A percentile compares a stretch with the other conserved stretches of the same genome.
Conservation (phyloP, 1,140 invertebrate genomes). For the Trichonephila inaurata region DNA sequence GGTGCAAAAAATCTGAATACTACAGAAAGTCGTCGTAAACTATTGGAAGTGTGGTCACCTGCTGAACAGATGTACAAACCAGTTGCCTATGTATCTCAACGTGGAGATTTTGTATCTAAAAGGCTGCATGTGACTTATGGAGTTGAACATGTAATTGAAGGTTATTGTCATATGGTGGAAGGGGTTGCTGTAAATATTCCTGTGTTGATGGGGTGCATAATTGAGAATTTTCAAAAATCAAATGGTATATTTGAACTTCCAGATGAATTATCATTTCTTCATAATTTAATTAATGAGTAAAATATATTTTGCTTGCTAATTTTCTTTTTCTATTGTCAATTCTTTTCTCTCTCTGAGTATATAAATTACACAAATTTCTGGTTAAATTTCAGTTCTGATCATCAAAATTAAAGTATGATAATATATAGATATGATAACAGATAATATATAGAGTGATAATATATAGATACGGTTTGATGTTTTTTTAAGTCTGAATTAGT, state of each 20-base stretch:
- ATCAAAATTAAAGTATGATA: too few species aligned
- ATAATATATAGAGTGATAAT: too few species aligned
- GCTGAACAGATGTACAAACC: background rate
- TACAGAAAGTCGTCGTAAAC: conserved; percentile 27
- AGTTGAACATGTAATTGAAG: conserved; percentile 14
- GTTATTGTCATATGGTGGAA: conserved; percentile 52
- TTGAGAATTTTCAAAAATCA: conserved; percentile 54
- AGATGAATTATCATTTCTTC: background rate
- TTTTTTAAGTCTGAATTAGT: too few species aligned
- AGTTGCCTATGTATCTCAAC: conserved; percentile 8
- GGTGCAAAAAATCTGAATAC: background rate
- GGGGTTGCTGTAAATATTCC: conserved; percentile 56
- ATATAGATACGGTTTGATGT: too few species aligned
- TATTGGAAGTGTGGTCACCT: conserved; percentile 63
- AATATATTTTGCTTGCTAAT: background rate
- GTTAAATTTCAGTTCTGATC: too few species aligned
- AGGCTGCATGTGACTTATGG: conserved; percentile 55
- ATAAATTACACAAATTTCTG: too few species aligned
- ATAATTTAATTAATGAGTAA: background rate
- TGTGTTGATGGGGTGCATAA: conserved; percentile 50
- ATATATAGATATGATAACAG: too few species aligned
- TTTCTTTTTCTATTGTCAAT: too few species aligned
- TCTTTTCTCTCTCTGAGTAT: too few species aligned
- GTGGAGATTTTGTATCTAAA: conserved; percentile 51
- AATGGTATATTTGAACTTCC: conserved; percentile 36